These are phyloP conservation scores for Cyphomyrus discorhynchus DNA, from an alignment of 2,113 vertebrate genomes.

Conservation along the genomic window DNA sequence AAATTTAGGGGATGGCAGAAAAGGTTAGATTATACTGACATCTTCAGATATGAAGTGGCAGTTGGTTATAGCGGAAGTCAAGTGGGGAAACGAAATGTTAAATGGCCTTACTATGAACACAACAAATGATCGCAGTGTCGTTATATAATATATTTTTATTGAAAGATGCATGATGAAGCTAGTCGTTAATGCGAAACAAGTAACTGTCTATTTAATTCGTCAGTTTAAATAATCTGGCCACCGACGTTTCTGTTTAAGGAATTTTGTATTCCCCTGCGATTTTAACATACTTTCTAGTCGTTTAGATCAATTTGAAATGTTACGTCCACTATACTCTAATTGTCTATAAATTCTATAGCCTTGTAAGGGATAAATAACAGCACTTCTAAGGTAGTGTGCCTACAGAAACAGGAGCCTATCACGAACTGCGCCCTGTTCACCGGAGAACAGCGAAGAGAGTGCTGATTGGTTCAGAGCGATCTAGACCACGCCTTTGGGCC, in stretches of 20 bases:
- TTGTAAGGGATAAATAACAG: slow-evolving; percentile 1
- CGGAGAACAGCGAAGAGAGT: background rate
- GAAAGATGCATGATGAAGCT: background rate
- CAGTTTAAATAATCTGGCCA: background rate
- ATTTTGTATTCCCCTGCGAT: background rate
- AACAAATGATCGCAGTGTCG: background rate
- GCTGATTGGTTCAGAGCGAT: slow-evolving; percentile 30
- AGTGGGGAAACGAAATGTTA: background rate
- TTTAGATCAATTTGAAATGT: background rate
- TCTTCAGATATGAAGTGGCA: background rate
- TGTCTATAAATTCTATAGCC: background rate
- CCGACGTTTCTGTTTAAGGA: background rate
- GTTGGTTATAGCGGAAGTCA: background rate
- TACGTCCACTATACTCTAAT: background rate
- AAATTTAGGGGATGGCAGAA: background rate
- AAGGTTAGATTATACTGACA: background rate
- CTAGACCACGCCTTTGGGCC: slow-evolving; percentile 6
- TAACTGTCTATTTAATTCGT: background rate
- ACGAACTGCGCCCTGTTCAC: slow-evolving; percentile 2
- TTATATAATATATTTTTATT: background rate
- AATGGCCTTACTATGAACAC: background rate
- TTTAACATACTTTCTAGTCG: background rate
- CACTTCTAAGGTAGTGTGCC: background rate
- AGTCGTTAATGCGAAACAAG: background rate
- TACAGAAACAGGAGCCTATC: slow-evolving; percentile 15